Percentiles rank a stretch among this genome's conserved stretches.
phyloP scores from a whole-genome alignment of 2,888 invertebrate species.

The Ophion obscuratus region DNA sequence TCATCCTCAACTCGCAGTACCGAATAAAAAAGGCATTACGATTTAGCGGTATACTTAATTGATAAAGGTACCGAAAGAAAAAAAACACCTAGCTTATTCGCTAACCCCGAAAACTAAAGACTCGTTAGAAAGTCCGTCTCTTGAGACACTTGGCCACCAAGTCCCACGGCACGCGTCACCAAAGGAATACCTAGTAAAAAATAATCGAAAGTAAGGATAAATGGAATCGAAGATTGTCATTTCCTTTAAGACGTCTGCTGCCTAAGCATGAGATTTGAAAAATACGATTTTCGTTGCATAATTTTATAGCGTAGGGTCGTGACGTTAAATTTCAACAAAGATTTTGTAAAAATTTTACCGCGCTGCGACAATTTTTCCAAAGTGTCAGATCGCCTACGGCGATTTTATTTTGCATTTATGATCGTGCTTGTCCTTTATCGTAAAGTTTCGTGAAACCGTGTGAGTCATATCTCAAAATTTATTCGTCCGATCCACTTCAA shows the following conservation, averaged over 20 bases:
- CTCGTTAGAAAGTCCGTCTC: background rate
- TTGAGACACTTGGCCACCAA: background rate
- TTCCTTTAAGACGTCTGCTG: background rate
- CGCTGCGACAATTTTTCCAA: too few species aligned
- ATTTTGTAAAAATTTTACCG: too few species aligned
- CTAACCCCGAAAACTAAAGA: background rate
- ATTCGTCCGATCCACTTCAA: too few species aligned
- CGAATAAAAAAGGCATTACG: constrained; percentile 13
- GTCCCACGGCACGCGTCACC: background rate
- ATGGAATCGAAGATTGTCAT: background rate
- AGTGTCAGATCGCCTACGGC: too few species aligned
- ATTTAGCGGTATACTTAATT: background rate
- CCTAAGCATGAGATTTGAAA: too few species aligned
- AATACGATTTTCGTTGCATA: too few species aligned
- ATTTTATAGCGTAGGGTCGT: too few species aligned
- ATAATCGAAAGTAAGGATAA: background rate
- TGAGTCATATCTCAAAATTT: too few species aligned
- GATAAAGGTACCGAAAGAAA: background rate
- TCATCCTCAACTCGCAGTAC: background rate
- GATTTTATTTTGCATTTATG: too few species aligned
- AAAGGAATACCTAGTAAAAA: background rate
- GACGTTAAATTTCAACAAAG: too few species aligned
- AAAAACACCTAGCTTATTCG: background rate
- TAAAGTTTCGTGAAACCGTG: too few species aligned
- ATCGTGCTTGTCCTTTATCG: too few species aligned